Conservation (phyloP, 1,140 invertebrate genomes). For the Eueides isabella region DNA sequence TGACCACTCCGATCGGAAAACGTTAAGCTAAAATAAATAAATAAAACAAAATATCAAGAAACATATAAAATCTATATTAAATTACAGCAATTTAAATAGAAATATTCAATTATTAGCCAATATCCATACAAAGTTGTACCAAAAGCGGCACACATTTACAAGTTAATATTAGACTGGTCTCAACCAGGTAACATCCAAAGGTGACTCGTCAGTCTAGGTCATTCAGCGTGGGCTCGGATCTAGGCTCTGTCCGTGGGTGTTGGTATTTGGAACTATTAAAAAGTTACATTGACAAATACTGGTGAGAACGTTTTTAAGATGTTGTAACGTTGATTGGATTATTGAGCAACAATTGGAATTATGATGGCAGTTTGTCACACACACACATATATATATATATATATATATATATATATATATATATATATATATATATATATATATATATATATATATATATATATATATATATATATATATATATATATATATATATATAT, state of each 20-base stretch:
- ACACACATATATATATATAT: no score
- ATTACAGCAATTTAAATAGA: not conserved
- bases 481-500: no score
- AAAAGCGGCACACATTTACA: not conserved
- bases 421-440: no score
- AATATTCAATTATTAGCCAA: constrained; percentile 4
- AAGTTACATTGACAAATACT: not conserved
- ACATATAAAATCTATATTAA: not conserved
- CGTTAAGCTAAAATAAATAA: not conserved
- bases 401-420: no score
- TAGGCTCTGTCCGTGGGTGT: constrained; percentile 9
- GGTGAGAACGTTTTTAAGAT: not conserved
- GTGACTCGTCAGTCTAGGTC: constrained; percentile 44
- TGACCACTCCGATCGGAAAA: no score
- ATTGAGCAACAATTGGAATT: not conserved
- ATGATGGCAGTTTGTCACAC: no score
- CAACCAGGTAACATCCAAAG: constrained; percentile 38
- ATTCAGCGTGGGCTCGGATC: constrained; percentile 42
- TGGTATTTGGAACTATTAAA: constrained; percentile 23
- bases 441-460: no score
- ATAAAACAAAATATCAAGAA: constrained; percentile 4
- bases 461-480: no score
- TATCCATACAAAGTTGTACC: not conserved
- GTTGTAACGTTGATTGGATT: constrained; percentile 12
- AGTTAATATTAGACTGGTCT: constrained; percentile 38